Conservation (phyloP, 2,888 invertebrate species). For the Agriopis marginaria region DNA sequence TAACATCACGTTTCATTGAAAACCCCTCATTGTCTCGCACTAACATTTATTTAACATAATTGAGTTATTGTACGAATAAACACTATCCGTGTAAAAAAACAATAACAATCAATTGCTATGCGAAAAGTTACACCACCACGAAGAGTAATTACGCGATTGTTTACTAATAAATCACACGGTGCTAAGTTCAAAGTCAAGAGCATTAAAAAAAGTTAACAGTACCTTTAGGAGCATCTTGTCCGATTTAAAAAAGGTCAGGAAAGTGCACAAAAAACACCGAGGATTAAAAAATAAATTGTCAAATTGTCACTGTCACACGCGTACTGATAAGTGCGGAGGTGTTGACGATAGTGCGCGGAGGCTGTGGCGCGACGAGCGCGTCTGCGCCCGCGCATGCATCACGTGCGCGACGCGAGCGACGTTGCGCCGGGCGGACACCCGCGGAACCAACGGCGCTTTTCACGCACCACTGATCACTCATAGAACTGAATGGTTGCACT, state of each 20-base stretch:
- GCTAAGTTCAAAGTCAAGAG: slow-evolving; percentile 55
- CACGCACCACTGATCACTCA: slow-evolving; percentile 67
- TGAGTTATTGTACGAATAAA: slow-evolving; percentile 32
- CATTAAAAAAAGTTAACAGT: slow-evolving; percentile 43
- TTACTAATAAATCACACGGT: slow-evolving; percentile 58
- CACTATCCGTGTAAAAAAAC: slow-evolving; percentile 49
- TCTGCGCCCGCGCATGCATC: slow-evolving; percentile 81
- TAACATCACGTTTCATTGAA: slow-evolving; percentile 23
- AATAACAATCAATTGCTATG: slow-evolving; percentile 52
- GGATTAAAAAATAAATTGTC: slow-evolving; percentile 44
- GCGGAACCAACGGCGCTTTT: slow-evolving; percentile 74
- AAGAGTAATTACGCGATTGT: slow-evolving; percentile 59
- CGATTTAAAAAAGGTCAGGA: slow-evolving; percentile 44
- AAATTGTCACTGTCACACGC: slow-evolving; percentile 72
- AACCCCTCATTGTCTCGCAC: slow-evolving; percentile 38
- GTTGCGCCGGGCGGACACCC: slow-evolving; percentile 69
- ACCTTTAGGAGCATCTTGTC: slow-evolving; percentile 67
- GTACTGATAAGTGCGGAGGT: slow-evolving; percentile 64
- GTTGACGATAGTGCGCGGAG: slow-evolving; percentile 73
- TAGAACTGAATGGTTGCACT: slow-evolving; percentile 57
- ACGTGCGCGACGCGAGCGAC: slow-evolving; percentile 79
- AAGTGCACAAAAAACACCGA: slow-evolving; percentile 49
- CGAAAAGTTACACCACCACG: slow-evolving; percentile 53
- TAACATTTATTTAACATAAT: slow-evolving; percentile 41
- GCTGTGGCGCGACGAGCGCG: slow-evolving; percentile 79